These are phyloP conservation scores for Drosophila austrosaltans DNA, from an alignment of 2,888 invertebrate genomes.

Conservation along the genomic window DNA sequence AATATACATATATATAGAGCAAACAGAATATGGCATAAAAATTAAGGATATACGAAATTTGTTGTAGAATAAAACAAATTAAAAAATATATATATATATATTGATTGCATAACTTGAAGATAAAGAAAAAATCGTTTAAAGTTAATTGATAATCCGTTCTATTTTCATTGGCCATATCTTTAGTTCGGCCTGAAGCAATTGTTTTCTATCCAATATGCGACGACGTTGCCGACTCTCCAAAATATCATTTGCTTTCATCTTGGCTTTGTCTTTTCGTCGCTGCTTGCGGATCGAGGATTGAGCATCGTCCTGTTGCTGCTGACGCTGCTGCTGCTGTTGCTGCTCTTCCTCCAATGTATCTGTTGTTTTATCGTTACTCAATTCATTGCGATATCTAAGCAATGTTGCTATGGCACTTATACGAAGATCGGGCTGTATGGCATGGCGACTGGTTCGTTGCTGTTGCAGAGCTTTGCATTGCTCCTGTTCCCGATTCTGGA, in stretches of 20 bases:
- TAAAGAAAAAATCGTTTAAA: neutral
- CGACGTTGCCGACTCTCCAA: constrained; percentile 6
- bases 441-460: neutral
- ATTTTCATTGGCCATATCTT: constrained; percentile 50
- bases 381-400: constrained; percentile 37
- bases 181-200: constrained; percentile 43
- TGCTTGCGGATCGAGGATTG: neutral
- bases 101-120: neutral
- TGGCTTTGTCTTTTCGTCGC: neutral
- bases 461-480: too few species aligned
- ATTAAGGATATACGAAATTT: neutral
- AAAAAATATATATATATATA: constrained; percentile 19
- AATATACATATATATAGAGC: constrained; percentile 61
- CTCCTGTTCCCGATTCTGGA: neutral
- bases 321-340: neutral
- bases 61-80: neutral
- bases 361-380: neutral
- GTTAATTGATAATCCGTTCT: neutral
- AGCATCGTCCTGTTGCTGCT: neutral
- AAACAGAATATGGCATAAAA: constrained; percentile 29
- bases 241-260: too few species aligned
- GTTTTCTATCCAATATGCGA: constrained; percentile 15
- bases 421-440: constrained; percentile 25
- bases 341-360: neutral
- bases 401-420: constrained; percentile 46